These are phyloP conservation scores for Nomia melanderi DNA, from an alignment of 1,140 invertebrate genomes.

Conservation along the genomic window DNA sequence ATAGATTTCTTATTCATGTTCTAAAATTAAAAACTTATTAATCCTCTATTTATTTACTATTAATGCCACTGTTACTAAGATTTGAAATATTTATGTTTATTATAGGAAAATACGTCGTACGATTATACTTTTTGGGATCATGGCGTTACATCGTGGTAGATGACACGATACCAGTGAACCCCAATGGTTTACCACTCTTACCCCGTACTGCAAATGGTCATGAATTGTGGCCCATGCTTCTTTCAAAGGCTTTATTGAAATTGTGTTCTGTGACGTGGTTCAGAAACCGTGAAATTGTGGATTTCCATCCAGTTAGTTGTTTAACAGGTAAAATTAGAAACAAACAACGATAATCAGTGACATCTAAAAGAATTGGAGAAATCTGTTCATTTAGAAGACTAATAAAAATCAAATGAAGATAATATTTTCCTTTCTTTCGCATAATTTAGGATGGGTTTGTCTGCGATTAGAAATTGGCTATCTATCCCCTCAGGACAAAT, in stretches of 20 bases:
- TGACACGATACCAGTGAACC: constrained; percentile 65
- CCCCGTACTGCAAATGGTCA: constrained; percentile 56
- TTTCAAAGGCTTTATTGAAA: constrained; percentile 67
- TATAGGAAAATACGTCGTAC: constrained; percentile 66
- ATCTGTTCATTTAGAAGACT: not conserved
- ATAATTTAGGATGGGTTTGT: constrained; percentile 60
- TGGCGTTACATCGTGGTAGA: constrained; percentile 67
- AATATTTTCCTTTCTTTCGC: not conserved
- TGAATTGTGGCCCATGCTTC: constrained; percentile 69
- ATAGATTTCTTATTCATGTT: too few species aligned
- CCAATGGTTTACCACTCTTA: constrained; percentile 53
- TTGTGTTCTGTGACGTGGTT: constrained; percentile 59
- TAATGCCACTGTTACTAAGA: not conserved
- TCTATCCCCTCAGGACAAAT: constrained; percentile 59
- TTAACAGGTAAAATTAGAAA: constrained; percentile 57
- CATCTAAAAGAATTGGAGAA: not conserved
- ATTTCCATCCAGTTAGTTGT: constrained; percentile 60
- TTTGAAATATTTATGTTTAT: not conserved
- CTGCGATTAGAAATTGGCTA: constrained; percentile 48
- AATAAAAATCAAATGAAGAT: not conserved
- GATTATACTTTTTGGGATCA: constrained; percentile 64
- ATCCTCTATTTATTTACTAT: too few species aligned
- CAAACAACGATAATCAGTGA: not conserved
- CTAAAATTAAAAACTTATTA: too few species aligned
- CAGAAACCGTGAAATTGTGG: constrained; percentile 48